Conservation (phyloP, 2,888 invertebrate genomes). For the Pseudococcus jackbeardsleyi region DNA sequence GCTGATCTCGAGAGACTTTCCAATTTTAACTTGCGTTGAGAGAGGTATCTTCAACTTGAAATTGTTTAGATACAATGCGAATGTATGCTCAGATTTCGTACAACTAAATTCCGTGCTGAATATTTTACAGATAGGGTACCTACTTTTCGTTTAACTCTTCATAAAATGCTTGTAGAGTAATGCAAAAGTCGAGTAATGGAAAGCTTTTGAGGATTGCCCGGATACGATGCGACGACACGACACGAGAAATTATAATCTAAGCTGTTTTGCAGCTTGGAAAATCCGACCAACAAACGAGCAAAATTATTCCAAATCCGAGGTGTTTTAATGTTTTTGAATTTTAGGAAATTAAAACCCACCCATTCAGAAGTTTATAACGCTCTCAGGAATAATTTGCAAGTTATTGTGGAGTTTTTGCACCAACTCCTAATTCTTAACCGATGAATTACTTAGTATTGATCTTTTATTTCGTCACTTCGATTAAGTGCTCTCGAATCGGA, state of each 20-base stretch:
- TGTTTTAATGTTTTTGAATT: slow-evolving; percentile 21
- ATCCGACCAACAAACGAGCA: not conserved
- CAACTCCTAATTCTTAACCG: not conserved
- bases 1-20: not conserved
- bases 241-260: not conserved
- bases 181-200: not conserved
- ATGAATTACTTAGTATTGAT: slow-evolving; percentile 1
- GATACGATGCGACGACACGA: not conserved
- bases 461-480: not conserved
- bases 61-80: not conserved
- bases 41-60: not conserved
- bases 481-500: not conserved
- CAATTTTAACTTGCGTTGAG: not conserved
- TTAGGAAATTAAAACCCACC: not conserved
- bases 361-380: not conserved
- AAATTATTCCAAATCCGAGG: not conserved
- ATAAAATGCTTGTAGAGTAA: not conserved
- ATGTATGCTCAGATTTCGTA: not conserved
- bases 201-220: not conserved
- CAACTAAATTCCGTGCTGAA: not conserved
- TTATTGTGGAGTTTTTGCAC: not conserved
- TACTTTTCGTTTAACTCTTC: not conserved
- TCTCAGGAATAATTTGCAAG: slow-evolving; percentile 16
- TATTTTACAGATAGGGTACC: not conserved
- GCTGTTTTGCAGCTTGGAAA: not conserved